Evolutionary conservation across 2,113 vertebrate species (phyloP), one percentile per base, ranked within the genome.

Genomic region (Apus apus): DNA sequence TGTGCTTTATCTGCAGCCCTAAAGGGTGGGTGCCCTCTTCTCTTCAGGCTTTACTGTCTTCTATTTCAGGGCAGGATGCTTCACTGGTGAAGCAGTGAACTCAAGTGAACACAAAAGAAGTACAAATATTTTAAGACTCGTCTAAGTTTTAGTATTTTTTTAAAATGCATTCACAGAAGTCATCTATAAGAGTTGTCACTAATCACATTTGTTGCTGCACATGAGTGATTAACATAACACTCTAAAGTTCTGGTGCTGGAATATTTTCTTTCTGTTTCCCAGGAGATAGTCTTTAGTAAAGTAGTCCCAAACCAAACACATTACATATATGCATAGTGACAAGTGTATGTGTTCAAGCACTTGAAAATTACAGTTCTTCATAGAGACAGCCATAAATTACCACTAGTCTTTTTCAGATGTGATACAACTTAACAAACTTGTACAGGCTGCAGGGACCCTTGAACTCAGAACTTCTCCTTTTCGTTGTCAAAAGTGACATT

Each of bases 201-300:
- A 75, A 75, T 6, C 61, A 34, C 61, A 64, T 29, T 2, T 77
- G 48, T 48, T 84, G 38, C 9, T 0, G 2, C 45, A 68, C 19
- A 32, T 7, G 5, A 93, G 17, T 0, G 0, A 40, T 36, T 50
- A 82, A 65, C 0, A 1, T 8, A 5, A 76, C 1, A 6, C 6
- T 32, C n/a, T 43, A 8, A 70, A 46, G 7, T 34, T 81, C 46
- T 34, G 11, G 6, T 67, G 36, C 2, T 32, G 14, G 25, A 65
- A 68, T 53, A 53, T 8, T 34, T 19, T 25, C 9, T n/a, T 87
- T 75, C 83, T 74, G 11, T 78, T 78, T 64, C 38, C 8, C 43
- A 61, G 38, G 21, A 71, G 8, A 64, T 8, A 4, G 71, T 78
- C 14, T 40, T 64, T 45, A 61, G 68, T 40, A 89, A 88, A 77